Evolutionary conservation across 2,113 vertebrate genomes (phyloP).

Genomic region (Camelus dromedarius): DNA sequence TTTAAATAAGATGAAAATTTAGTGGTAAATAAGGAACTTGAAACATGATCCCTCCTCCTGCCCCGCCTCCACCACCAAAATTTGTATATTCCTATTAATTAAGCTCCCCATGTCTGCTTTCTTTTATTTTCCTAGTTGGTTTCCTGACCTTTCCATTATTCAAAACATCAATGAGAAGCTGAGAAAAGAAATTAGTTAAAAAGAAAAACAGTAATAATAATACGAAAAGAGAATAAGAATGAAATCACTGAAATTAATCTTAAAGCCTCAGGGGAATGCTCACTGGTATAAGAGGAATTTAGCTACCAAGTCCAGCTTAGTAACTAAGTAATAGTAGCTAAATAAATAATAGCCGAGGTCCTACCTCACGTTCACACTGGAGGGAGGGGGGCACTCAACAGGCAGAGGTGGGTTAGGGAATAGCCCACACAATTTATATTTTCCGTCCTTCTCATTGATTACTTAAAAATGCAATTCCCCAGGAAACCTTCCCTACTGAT

Average conservation of each 20-base stretch:
- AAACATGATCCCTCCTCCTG: neutral
- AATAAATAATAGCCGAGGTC: neutral
- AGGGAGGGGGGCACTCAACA: neutral
- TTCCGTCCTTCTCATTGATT: neutral
- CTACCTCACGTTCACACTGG: neutral
- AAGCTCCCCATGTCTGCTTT: neutral
- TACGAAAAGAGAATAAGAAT: neutral
- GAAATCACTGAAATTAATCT: neutral
- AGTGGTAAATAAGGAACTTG: neutral
- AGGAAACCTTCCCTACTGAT: neutral
- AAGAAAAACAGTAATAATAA: neutral
- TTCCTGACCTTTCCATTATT: neutral
- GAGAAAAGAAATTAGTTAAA: neutral
- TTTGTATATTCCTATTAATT: neutral
- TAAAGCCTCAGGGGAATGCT: neutral
- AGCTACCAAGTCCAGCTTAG: neutral
- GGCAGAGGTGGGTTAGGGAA: neutral
- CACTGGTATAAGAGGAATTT: neutral
- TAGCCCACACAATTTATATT: neutral
- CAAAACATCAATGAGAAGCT: neutral
- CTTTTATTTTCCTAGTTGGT: neutral
- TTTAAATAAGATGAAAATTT: constrained; percentile 5
- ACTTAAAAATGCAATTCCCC: neutral
- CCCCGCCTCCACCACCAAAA: neutral
- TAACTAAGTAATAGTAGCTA: neutral